phyloP scores from a whole-genome alignment of 2,888 invertebrate species.

The Epiblema foenella region DNA sequence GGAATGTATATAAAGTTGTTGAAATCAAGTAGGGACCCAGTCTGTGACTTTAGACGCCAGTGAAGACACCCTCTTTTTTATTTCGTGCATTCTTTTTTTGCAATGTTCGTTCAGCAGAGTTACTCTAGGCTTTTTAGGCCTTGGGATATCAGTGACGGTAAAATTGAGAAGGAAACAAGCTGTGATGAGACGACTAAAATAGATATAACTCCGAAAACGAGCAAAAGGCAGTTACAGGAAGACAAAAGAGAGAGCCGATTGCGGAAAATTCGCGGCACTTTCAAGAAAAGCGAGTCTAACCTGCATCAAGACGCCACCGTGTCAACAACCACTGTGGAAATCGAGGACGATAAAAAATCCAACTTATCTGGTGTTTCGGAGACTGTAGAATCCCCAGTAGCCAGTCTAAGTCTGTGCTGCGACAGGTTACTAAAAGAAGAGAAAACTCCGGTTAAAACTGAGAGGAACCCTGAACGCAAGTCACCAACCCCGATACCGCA shows the following conservation, averaged over 20 bases:
- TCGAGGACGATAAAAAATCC: constrained; percentile 55
- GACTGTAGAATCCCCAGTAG: constrained; percentile 67
- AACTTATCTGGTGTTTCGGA: constrained; percentile 30
- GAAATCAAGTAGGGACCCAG: constrained; percentile 79
- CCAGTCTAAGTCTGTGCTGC: constrained; percentile 71
- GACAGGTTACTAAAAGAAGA: constrained; percentile 69
- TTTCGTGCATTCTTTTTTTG: constrained; percentile 44
- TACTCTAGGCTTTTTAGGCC: constrained; percentile 86
- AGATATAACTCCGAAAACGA: constrained; percentile 54
- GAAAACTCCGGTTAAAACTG: constrained; percentile 49
- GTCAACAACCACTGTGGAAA: constrained; percentile 82
- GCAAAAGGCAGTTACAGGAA: constrained; percentile 63
- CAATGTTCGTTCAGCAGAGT: constrained; percentile 70
- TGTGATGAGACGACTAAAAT: constrained; percentile 52
- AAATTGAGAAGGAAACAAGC: constrained; percentile 50
- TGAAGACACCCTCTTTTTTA: constrained; percentile 57
- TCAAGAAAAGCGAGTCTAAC: constrained; percentile 66
- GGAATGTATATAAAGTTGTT: constrained; percentile 83
- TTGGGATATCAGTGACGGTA: constrained; percentile 82
- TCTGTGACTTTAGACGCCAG: constrained; percentile 67
- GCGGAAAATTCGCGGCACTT: constrained; percentile 77
- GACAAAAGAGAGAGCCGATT: constrained; percentile 72
- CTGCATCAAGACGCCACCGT: constrained; percentile 84
- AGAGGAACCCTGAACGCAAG: constrained; percentile 37
- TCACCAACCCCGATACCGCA: constrained; percentile 16